Evolutionary conservation across 2,888 invertebrate species (phyloP).

Genomic region (Notocelia uddmanniana): DNA sequence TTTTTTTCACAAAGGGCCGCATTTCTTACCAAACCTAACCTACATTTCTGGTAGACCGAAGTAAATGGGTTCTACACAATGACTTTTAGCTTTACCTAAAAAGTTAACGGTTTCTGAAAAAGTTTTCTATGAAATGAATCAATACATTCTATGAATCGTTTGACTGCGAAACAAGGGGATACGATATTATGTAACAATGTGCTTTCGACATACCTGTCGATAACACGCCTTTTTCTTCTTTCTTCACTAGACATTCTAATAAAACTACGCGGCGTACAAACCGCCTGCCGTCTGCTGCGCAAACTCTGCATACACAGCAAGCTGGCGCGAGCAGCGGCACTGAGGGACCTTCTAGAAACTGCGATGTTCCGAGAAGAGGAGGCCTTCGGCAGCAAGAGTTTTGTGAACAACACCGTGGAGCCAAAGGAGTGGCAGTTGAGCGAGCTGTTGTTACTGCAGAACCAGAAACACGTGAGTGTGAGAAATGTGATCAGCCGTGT

Average conservation of each 20-base stretch:
- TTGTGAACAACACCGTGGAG: constrained; percentile 59
- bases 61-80: no score
- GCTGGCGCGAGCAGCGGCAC: constrained; percentile 89
- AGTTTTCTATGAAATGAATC: no score
- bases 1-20: no score
- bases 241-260: constrained; percentile 83
- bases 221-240: not conserved
- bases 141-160: no score
- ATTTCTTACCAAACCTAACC: no score
- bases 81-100: no score
- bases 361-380: constrained; percentile 89
- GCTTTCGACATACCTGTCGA: no score
- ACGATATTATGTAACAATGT: no score
- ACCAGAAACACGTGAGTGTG: constrained; percentile 89
- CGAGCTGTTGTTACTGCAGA: constrained; percentile 88
- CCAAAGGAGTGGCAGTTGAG: constrained; percentile 67
- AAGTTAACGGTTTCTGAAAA: no score
- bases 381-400: constrained; percentile 89
- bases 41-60: no score
- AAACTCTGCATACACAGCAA: constrained; percentile 88
- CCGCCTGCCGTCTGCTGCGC: constrained; percentile 87
- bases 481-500: no score
- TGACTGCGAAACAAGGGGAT: no score
- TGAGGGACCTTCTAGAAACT: constrained; percentile 90
- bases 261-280: constrained; percentile 88